Evolutionary conservation across 2,113 vertebrate genomes (phyloP).

Genomic region (Carassius auratus): DNA sequence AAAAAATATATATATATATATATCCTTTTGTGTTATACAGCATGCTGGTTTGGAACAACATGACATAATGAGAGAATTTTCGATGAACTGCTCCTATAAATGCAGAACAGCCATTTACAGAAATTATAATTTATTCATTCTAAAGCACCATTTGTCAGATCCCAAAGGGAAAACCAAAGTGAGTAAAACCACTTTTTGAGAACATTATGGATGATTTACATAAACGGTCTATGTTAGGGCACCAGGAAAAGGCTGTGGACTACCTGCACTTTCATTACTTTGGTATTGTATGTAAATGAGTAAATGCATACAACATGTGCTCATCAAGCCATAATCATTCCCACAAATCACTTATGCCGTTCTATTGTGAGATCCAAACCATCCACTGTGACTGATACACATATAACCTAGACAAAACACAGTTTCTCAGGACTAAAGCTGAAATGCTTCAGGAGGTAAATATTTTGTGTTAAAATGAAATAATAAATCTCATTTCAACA

Average conservation of each 20-base stretch:
- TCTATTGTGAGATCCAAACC: neutral
- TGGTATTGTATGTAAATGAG: neutral
- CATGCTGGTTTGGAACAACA: neutral
- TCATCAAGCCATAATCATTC: neutral
- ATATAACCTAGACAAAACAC: neutral
- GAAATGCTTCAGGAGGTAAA: neutral
- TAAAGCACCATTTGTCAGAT: neutral
- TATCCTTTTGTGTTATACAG: neutral
- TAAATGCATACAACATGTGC: neutral
- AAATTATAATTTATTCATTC: neutral
- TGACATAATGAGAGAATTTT: neutral
- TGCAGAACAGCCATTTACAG: neutral
- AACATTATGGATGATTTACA: neutral
- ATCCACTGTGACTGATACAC: neutral
- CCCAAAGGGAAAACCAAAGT: neutral
- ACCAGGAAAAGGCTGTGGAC: neutral
- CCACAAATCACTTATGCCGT: neutral
- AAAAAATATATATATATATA: too few species aligned
- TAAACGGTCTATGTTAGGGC: neutral
- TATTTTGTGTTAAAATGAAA: neutral
- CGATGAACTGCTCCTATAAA: neutral
- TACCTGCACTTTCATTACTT: neutral
- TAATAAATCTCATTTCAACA: neutral
- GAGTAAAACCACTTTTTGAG: neutral
- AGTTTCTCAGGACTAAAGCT: neutral